phyloP scores from a whole-genome alignment of 2,113 vertebrate genomes.

The Aphelocoma coerulescens region DNA sequence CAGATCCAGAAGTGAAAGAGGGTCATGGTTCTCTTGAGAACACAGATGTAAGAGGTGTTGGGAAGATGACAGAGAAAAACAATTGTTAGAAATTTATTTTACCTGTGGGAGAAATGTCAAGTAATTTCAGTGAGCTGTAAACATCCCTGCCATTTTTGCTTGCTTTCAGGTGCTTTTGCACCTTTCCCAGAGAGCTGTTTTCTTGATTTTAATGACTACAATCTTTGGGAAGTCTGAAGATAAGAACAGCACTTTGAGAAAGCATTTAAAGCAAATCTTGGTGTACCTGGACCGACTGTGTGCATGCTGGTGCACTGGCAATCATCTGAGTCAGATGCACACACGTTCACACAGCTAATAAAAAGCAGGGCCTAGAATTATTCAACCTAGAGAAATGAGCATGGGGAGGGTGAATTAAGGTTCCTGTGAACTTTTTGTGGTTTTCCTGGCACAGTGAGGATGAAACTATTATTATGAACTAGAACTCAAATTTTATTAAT shows the following conservation, averaged over 20 bases:
- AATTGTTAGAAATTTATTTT: conserved; percentile 16
- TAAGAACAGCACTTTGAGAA: background rate
- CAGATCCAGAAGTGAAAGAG: background rate
- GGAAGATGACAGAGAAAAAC: conserved; percentile 11
- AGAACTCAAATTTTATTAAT: conserved; percentile 67
- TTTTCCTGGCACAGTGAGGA: conserved; percentile 18
- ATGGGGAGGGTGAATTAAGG: conserved; percentile 10
- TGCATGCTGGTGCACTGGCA: background rate
- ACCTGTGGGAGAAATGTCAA: background rate
- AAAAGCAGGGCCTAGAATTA: background rate
- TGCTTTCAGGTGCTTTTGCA: background rate
- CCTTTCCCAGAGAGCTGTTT: background rate
- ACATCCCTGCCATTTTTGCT: background rate
- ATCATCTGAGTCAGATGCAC: background rate
- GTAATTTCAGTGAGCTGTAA: background rate
- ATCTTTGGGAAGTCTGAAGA: background rate
- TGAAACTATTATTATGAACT: conserved; percentile 57
- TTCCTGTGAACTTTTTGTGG: background rate
- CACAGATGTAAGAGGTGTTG: background rate
- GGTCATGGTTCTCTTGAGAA: background rate
- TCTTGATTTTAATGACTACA: background rate
- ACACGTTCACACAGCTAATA: background rate
- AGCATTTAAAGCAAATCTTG: background rate
- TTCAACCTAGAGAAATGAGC: background rate
- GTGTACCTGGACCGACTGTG: background rate